Evolutionary conservation across 2,797 vertebrate genomes (phyloP), one percentile per base, ranked within the genome.

Genomic region (Selene dorsalis): DNA sequence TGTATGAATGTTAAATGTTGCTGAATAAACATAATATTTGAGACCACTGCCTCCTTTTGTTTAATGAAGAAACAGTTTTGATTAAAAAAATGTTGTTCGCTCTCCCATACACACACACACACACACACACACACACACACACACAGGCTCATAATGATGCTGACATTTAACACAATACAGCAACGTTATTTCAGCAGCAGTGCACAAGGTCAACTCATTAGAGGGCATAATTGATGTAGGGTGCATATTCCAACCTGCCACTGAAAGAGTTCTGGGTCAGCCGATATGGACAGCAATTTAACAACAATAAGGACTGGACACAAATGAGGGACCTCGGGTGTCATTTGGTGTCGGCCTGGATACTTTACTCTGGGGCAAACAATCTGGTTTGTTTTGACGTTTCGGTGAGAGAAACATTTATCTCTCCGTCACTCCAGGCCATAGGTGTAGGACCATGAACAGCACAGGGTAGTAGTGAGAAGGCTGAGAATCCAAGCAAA

Each of bases 171-270:
- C 80, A 91, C 81, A 84, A 84, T 84, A 69, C 64, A 73, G 69
- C 59, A 30, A 65, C 16, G 35, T 81, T 83, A 87, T 79, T 92
- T 69, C 74, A 85, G 73, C 85, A 77, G 67, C 61, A 62, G 73
- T 71, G 79, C 80, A 87, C 88, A 88, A 84, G 89, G 90, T 91
- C 89, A 88, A 63, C 86, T 92, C 88, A 92, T 93, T 91, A 92
- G 70, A 86, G 77, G 75, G 69, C 75, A 86, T 90, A 88, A 89
- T 83, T 90, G 79, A 89, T 90, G 83, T 75, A 61, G 79, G 80
- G 78, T 62, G 59, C 77, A 62, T 68, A 84, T 80, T 64, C 57
- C 50, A 75, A 82, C 76, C 83, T 87, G 69, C 69, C 39, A 28
- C 74, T 79, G 75, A 84, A 70, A 80, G 77, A 82, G 77, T 83